Percentiles rank a stretch among this genome's conserved stretches.
These are phyloP conservation scores for Tragulus kanchil DNA, from an alignment of 2,113 vertebrate species.

Conservation along the genomic window DNA sequence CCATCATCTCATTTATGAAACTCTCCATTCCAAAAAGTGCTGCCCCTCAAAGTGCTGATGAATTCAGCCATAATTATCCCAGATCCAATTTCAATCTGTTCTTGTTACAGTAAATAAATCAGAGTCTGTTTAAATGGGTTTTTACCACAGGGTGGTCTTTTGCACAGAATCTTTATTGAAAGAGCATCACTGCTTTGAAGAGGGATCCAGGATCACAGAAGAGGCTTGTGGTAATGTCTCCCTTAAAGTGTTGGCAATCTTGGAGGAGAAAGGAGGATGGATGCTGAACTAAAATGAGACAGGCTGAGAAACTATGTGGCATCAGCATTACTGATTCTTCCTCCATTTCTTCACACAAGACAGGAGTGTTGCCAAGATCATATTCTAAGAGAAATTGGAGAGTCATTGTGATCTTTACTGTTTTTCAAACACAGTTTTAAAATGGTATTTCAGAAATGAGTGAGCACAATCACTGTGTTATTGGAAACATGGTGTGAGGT, in stretches of 20 bases:
- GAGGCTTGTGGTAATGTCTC: neutral
- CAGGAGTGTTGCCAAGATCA: neutral
- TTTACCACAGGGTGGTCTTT: neutral
- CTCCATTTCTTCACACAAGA: neutral
- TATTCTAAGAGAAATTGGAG: neutral
- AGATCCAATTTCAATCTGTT: neutral
- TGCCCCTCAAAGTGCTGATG: conserved; percentile 4
- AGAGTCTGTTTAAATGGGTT: neutral
- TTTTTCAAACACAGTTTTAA: neutral
- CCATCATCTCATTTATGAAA: neutral
- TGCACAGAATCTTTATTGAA: neutral
- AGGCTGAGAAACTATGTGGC: neutral
- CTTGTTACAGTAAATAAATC: conserved; percentile 30
- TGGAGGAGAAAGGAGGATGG: neutral
- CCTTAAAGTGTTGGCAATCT: neutral
- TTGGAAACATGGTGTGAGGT: neutral
- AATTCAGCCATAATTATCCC: conserved; percentile 26
- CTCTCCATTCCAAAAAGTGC: neutral
- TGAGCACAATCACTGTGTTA: neutral
- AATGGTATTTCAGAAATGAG: neutral
- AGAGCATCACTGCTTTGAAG: neutral
- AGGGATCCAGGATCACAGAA: neutral
- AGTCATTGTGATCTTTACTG: neutral
- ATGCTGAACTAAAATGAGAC: neutral
- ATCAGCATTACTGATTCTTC: neutral